Evolutionary conservation across 2,888 invertebrate species (phyloP), one percentile per base, ranked within the genome.

Genomic region (Ormyrus nitidulus): DNA sequence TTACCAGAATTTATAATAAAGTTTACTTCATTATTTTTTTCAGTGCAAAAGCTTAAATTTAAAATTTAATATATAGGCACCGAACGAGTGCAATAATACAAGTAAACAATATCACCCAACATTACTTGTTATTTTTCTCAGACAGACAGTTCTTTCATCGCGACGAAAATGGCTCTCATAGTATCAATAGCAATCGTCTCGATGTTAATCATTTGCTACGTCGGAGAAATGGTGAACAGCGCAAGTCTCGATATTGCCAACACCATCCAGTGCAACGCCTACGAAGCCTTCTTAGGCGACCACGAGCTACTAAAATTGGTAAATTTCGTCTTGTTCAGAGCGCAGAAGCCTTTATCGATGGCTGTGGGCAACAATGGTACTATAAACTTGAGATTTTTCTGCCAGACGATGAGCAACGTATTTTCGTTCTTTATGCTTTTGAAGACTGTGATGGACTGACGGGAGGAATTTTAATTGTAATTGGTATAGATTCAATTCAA

Each of bases 381-480:
- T 5, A 61, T 76, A 48, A 76, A 69, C 13, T 48, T 59, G 10
- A n/a, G 11, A 0, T 62, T 76, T n/a, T 76, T 69, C 51, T 48
- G 9, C 1, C 44, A 53, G 4, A 54, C 69, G 6, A 53, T 76
- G 46, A 76, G 69, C 11, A 76, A 54, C 19, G n/a, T 76, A 13
- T 7, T 61, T 3, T 76, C 76, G 7, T 9, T 53, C 8, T 69
- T 69, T 48, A 46, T 69, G 62, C 1, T 76, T 48, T 46, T 76
- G 6, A 76, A 54, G 34, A 53, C 54, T 46, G 2, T 56, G n/a
- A 56, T 65, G 6, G 48, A 73, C 11, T 73, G 13, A 34, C 49
- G 3, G 34, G 34, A 34, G 34, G 34, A 34, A 34, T 34, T 34
- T 34, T 34, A 34, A 34, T 34, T 34, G 34, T 34, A 3, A 34